These are phyloP conservation scores for Arnoldichthys spilopterus DNA, from an alignment of 2,797 vertebrate species.

Conservation along the genomic window DNA sequence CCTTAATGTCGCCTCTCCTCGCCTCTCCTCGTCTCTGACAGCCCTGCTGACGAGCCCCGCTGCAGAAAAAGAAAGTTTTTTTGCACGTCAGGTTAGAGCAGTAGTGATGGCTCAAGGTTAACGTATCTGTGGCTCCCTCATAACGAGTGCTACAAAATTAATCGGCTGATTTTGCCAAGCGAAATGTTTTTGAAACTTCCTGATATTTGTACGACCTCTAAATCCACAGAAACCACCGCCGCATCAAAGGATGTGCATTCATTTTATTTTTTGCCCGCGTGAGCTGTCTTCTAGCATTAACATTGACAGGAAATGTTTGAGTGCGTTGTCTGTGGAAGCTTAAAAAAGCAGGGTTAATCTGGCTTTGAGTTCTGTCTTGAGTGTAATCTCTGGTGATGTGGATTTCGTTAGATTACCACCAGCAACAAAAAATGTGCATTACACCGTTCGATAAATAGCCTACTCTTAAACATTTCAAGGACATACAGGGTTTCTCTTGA, in stretches of 20 bases:
- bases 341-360: constrained; percentile 68
- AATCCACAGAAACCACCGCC: constrained; percentile 65
- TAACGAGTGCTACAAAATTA: constrained; percentile 65
- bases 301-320: constrained; percentile 56
- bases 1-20: constrained; percentile 81
- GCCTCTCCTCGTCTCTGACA: constrained; percentile 67
- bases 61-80: constrained; percentile 74
- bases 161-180: constrained; percentile 48
- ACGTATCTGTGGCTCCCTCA: constrained; percentile 55
- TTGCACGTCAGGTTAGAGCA: constrained; percentile 69
- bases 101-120: constrained; percentile 79
- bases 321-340: constrained; percentile 52
- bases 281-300: constrained; percentile 69
- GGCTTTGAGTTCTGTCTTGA: constrained; percentile 35
- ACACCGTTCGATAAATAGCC: neutral
- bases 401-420: constrained; percentile 36
- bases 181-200: constrained; percentile 53
- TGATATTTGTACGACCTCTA: constrained; percentile 68
- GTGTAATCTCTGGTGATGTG: constrained; percentile 38
- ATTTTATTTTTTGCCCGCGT: constrained; percentile 60
- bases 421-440: constrained; percentile 6
- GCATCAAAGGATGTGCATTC: constrained; percentile 66
- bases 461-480: neutral
- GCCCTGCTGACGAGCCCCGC: constrained; percentile 77
- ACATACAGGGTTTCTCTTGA: neutral